Base-by-base conservation (phyloP, 2,888 invertebrate species). In the Baccha elongata region DNA sequence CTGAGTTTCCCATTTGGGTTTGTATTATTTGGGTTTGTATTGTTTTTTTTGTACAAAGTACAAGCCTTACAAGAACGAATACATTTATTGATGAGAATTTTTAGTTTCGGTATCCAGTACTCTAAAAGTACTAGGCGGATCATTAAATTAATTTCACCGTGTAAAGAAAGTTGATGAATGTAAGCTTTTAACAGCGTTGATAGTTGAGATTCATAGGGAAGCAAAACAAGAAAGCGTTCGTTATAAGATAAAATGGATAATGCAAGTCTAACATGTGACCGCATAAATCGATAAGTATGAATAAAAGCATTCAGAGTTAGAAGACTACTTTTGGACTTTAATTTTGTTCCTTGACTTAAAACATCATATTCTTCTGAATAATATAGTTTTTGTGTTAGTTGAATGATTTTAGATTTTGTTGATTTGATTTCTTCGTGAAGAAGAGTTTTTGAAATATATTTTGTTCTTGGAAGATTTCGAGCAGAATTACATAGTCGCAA, bases 81-180 rank as follows among this genome's bases (percentile, higher is more conserved):
- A 40, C 19, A 58, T 23, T 23, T 58, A 3, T 58, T 23, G 13
- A 53, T 19, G 19, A 53, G 11, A 10, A 21, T 58, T 26, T 42
- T 23, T 3, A 58, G 17, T 19, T n/a, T 19, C 1, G 40, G 55
- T 13, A 55, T 37, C 55, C 21, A 55, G n/a, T 21, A 55, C n/a
- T 55, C 13, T 2, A 11, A n/a, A 0, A 23, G 58, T 15, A 53
- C 17, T 1, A 53, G 10, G 10, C 53, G 19, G 17, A n/a, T 17
- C 53, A 53, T 53, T 19, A 42, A 6, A 15, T 44, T 44, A 7
- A 62, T 46, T 26, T 60, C 60, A 0, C 60, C 44, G 19, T 60
- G 44, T 10, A 55, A 23, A 0, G 55, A 40, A 13, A 26, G 40
- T 23, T 37, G 1, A 13, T 55, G 55, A 6, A 55, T 23, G 21